phyloP scores from a whole-genome alignment of 2,113 vertebrate species.

The Excalfactoria chinensis region DNA sequence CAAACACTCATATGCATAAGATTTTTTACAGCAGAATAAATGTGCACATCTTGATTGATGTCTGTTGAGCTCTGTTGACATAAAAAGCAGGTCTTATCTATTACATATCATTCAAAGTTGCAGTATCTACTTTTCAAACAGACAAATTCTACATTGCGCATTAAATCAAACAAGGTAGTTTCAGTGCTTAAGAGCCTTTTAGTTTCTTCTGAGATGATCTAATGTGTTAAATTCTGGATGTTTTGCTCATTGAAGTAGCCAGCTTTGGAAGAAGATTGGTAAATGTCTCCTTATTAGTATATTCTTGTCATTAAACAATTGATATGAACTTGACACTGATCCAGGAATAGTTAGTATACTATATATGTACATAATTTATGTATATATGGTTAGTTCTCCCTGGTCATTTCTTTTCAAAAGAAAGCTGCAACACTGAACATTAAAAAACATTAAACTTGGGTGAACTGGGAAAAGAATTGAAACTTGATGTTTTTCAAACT shows the following conservation, averaged over 20 bases:
- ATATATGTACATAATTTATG: too few species aligned
- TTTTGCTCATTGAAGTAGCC: background rate
- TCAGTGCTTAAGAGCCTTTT: constrained; percentile 30
- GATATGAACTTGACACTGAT: background rate
- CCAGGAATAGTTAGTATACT: background rate
- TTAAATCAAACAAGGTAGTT: constrained; percentile 63
- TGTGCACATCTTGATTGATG: constrained; percentile 10
- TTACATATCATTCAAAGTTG: constrained; percentile 30
- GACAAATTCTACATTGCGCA: background rate
- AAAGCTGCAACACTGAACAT: background rate
- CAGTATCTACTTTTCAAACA: constrained; percentile 8
- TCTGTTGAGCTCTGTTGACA: constrained; percentile 7
- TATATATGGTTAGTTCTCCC: background rate
- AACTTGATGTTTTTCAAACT: background rate
- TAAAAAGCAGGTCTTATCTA: background rate
- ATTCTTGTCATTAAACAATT: constrained; percentile 4
- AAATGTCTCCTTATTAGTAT: background rate
- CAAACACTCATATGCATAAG: background rate
- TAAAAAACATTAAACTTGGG: fast-evolving
- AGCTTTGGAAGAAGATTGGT: background rate
- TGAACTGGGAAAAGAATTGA: background rate
- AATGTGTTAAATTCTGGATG: constrained; percentile 18
- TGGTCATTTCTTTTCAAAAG: background rate
- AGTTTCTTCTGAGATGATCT: constrained; percentile 38
- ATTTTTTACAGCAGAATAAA: constrained; percentile 23